Evolutionary conservation across 2,888 invertebrate species (phyloP), one percentile per base, ranked within the genome.

Genomic region (Drepanosiphum platanoidis): DNA sequence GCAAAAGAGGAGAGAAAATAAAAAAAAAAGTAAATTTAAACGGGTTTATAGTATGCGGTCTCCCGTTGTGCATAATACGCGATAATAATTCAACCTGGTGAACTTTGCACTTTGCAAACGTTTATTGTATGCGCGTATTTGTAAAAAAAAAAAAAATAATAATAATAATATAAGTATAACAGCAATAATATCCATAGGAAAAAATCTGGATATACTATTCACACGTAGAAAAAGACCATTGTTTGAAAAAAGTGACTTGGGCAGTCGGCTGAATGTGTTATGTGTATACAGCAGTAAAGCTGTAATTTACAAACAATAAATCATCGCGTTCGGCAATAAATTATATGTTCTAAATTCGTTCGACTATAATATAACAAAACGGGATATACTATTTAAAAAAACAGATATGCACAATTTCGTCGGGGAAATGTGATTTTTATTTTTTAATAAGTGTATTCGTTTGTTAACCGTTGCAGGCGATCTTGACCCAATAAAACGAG

Each of bases 11-110:
- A 58, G 18, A 7, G 5, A 58, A 9, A 42, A 72, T 30, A 72
- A 46, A 72, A 18, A 39, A 27, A 39, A 34, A 36, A 34, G 7
- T 15, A 8, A 27, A 42, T n/a, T 30, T 36, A 39, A 64, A 77
- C 77, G 39, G 39, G 27, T 77, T 77, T 77, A 18, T 9, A 8
- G 58, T 61, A 5, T 22, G 27, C 7, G 58, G 39, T 77, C 22
- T 4, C 30, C 36, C 30, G 77, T 18, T 18, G 77, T 9, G 30
- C 61, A 64, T 64, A 30, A 39, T 36, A 36, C 34, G 36, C 15
- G 27, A 61, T 27, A 58, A 18, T 75, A 77, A 77, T 77, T 58
- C 36, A 27, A 77, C 34, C 27, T 34, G 58, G 61, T 77, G 27
- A 58, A 58, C 58, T 27, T 61, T 61, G 36, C 34, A 75, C 75